A percentile compares a stretch with the other conserved stretches of the same genome.
Conservation (phyloP, 2,797 vertebrate species). For the Lateolabrax maculatus region DNA sequence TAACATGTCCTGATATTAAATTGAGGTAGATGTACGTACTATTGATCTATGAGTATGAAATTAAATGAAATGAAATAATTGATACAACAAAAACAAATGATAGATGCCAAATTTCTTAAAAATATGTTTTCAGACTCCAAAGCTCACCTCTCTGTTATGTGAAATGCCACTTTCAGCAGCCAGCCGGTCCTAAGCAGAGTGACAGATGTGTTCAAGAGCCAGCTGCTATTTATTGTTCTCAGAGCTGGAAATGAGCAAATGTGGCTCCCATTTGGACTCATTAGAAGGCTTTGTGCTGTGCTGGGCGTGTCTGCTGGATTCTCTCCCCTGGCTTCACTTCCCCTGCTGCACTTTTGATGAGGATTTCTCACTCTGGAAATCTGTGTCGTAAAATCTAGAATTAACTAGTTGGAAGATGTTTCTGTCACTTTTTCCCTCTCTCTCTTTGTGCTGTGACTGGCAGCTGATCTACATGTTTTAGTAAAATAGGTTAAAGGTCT, state of each 20-base stretch:
- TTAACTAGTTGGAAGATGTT: neutral
- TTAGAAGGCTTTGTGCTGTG: slow-evolving; percentile 47
- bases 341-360: slow-evolving; percentile 38
- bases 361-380: slow-evolving; percentile 5
- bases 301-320: slow-evolving; percentile 13
- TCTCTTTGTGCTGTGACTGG: neutral
- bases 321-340: slow-evolving; percentile 46
- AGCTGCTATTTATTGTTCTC: slow-evolving; percentile 29
- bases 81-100: neutral
- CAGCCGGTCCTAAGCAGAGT: neutral
- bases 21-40: neutral
- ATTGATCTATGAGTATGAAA: too few species aligned
- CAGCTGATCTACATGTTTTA: neutral
- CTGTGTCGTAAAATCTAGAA: neutral
- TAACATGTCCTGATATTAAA: neutral
- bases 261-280: slow-evolving; percentile 63
- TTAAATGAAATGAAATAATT: neutral
- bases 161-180: neutral
- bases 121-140: neutral
- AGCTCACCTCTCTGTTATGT: neutral
- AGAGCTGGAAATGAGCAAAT: slow-evolving; percentile 26
- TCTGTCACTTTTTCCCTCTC: neutral
- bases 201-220: slow-evolving; percentile 28
- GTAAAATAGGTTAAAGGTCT: neutral
- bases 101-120: neutral